Conservation (phyloP, 2,113 vertebrate species). For the Pantherophis guttatus region DNA sequence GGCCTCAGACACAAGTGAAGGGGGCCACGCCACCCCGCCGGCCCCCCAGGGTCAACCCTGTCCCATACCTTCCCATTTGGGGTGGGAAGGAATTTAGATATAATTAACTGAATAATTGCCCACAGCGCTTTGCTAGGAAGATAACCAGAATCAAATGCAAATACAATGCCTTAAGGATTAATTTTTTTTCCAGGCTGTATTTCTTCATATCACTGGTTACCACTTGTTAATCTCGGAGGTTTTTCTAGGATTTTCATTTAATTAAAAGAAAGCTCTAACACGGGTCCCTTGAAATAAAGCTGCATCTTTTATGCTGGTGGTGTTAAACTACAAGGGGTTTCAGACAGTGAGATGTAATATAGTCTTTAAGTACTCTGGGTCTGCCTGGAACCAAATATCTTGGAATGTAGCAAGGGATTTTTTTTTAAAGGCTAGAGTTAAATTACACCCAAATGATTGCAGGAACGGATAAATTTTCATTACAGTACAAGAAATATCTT, state of each 20-base stretch:
- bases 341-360: not conserved
- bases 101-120: fast-evolving
- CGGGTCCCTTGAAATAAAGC: not conserved
- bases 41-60: too few species aligned
- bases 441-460: not conserved
- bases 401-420: not conserved
- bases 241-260: not conserved
- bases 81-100: not conserved
- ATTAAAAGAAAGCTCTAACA: not conserved
- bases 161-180: not conserved
- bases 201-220: not conserved
- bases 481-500: not conserved
- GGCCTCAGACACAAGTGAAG: too few species aligned
- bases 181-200: not conserved
- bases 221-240: too few species aligned
- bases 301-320: too few species aligned
- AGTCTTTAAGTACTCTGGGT: not conserved
- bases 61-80: too few species aligned
- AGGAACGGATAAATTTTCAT: not conserved
- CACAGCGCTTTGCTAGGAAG: not conserved
- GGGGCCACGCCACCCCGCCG: too few species aligned
- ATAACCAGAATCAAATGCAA: not conserved
- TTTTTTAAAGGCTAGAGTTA: not conserved
- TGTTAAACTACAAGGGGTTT: not conserved
- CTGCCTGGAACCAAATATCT: not conserved